A percentile compares a stretch with the other conserved stretches of the same genome.
Conservation (phyloP, 2,888 invertebrate species). For the Pristionchus maxplancki region DNA sequence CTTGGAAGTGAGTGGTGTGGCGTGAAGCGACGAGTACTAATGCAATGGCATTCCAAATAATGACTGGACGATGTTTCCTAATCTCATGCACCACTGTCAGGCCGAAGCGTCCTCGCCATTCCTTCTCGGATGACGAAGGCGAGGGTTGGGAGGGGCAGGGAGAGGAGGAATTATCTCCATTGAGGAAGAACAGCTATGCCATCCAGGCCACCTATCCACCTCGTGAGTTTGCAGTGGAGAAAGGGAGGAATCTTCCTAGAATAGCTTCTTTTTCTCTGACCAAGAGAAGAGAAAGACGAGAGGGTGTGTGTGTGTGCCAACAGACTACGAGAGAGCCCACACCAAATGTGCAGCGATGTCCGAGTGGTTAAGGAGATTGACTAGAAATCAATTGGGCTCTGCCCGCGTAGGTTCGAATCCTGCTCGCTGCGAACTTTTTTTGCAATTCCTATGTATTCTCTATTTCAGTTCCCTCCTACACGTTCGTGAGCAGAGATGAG, state of each 20-base stretch:
- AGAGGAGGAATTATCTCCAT: neutral
- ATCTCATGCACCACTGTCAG: no score
- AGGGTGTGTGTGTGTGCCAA: neutral
- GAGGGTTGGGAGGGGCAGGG: constrained; percentile 25
- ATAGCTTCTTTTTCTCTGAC: neutral
- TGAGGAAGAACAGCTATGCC: neutral
- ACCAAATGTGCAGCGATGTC: constrained; percentile 47
- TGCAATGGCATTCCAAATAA: neutral
- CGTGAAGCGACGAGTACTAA: neutral
- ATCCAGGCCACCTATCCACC: constrained; percentile 16
- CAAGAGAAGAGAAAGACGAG: neutral
- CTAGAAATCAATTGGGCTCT: constrained; percentile 58
- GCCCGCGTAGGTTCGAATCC: constrained; percentile 60
- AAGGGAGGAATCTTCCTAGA: neutral
- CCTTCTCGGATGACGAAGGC: constrained; percentile 45
- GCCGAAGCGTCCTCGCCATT: constrained; percentile 44
- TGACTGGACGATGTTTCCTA: neutral
- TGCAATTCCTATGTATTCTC: neutral
- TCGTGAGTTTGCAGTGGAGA: neutral
- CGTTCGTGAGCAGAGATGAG: constrained; percentile 59
- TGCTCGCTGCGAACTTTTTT: constrained; percentile 52
- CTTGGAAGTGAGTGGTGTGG: constrained; percentile 4
- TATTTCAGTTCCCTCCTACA: constrained; percentile 54
- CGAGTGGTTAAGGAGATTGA: constrained; percentile 58
- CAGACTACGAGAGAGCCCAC: neutral